A percentile compares a stretch with the other conserved stretches of the same genome.
Evolutionary conservation across 1,140 invertebrate species (phyloP).

Genomic region (Caenorhabditis elegans): DNA sequence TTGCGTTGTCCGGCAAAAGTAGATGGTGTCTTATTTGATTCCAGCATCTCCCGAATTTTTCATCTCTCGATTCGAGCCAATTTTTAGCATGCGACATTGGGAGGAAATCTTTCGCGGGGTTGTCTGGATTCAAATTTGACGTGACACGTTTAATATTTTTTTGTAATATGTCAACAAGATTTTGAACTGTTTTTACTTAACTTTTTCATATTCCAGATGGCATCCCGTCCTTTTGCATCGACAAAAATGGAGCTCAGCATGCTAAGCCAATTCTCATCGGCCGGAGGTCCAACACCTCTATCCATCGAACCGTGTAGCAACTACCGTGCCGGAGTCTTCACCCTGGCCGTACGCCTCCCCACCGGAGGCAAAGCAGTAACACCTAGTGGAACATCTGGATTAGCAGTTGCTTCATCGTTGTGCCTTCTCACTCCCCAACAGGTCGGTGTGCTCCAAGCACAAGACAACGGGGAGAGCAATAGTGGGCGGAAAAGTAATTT

Average conservation of each 20-base stretch:
- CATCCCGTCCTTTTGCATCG: conserved; percentile 61
- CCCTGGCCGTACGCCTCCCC: conserved; percentile 60
- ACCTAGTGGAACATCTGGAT: conserved; percentile 62
- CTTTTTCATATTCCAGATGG: conserved; percentile 62
- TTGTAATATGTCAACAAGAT: no score
- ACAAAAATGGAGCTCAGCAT: conserved; percentile 57
- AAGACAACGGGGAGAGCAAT: conserved; percentile 37
- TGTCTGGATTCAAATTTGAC: no score
- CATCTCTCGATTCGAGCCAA: no score
- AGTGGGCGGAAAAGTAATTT: conserved; percentile 45
- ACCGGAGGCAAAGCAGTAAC: conserved; percentile 60
- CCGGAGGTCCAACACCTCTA: conserved; percentile 55
- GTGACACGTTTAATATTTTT: no score
- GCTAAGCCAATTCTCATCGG: not conserved
- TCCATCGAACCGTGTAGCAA: conserved; percentile 64
- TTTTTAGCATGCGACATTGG: no score
- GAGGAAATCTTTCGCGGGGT: no score
- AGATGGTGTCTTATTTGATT: no score
- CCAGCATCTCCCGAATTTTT: no score
- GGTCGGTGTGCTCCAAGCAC: conserved; percentile 53
- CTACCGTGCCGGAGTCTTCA: conserved; percentile 62
- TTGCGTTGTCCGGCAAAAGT: no score
- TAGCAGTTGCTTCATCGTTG: conserved; percentile 61
- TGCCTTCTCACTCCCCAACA: conserved; percentile 62
- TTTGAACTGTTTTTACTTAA: no score